Evolutionary conservation across 2,113 vertebrate species (phyloP).

Genomic region (Ginglymostoma cirratum): DNA sequence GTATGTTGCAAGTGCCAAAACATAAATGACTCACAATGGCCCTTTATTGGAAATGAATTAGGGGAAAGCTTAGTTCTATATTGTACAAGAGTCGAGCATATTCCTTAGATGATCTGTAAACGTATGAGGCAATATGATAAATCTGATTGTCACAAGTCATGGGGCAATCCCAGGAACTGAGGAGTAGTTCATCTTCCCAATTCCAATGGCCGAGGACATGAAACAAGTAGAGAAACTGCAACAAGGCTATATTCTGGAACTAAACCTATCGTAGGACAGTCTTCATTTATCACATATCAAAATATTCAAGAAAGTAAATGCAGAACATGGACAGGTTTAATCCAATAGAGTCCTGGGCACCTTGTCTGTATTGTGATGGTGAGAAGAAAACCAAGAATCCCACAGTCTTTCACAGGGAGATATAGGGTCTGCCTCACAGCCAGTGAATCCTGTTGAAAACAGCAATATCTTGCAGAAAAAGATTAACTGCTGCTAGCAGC

Average conservation of each 20-base stretch:
- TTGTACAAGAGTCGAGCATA: background rate
- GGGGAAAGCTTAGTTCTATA: background rate
- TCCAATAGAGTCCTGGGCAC: background rate
- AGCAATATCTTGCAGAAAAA: background rate
- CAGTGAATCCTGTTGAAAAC: background rate
- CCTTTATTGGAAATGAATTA: background rate
- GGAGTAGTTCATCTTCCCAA: background rate
- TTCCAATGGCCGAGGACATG: background rate
- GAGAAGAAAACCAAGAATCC: background rate
- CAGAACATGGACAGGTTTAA: background rate
- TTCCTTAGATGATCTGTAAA: background rate
- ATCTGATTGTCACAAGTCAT: background rate
- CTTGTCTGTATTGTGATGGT: no score
- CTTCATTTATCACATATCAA: background rate
- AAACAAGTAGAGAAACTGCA: background rate
- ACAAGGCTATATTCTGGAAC: background rate
- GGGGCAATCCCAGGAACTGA: background rate
- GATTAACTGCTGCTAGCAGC: background rate
- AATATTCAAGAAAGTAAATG: background rate
- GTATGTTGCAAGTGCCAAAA: background rate
- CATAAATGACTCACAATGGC: background rate
- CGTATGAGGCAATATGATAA: background rate
- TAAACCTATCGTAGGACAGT: background rate
- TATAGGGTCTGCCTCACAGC: background rate
- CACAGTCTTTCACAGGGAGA: background rate